Base-by-base conservation (phyloP, 2,888 invertebrate genomes). In the Cylindroiulus punctatus region DNA sequence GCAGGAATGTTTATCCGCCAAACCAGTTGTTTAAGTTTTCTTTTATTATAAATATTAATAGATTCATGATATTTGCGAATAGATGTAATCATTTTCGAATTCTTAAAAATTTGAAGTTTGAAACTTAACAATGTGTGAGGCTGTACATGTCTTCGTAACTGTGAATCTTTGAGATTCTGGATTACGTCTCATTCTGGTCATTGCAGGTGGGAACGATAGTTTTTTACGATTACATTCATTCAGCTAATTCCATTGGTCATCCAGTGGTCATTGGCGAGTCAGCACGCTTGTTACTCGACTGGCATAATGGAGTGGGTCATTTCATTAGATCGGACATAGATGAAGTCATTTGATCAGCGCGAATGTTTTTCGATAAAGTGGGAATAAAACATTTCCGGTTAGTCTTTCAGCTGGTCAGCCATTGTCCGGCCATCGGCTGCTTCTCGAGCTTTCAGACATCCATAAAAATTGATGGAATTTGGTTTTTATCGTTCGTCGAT, bases 381-480 rank as follows among this genome's bases (percentile, higher is more conserved):
- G 52, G 52, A 57, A 57, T n/a, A n/a, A n/a, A 19, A 57, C 12
- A 19, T n/a, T 57, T 57, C n/a, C 52, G n/a, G 52, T 19, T 57
- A 12, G n/a, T 57, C 52, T 7, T n/a, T 17, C n/a, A n/a, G 52
- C 12, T 57, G 52, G n/a, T 57, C 52, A 57, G 52, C n/a, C 52
- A n/a, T 57, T n/a, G n/a, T 57, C 52, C n/a, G n/a, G 52, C n/a
- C 52, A n/a, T 57, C 7, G n/a, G 12, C 52, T 7, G n/a, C 12
- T n/a, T 57, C 52, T 5, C 12, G 52, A 7, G 52, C 52, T 57
- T n/a, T 57, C 17, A 57, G 52, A n/a, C 52, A 17, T 57, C 52
- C 52, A 57, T 57, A 57, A 57, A 57, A 57, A 57, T n/a, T 57
- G 52, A 57, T 57, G 52, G 52, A 57, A 57, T 57, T 57, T 57